Evolutionary conservation across 2,888 invertebrate genomes (phyloP).

Genomic region (Drosophila engyochracea): DNA sequence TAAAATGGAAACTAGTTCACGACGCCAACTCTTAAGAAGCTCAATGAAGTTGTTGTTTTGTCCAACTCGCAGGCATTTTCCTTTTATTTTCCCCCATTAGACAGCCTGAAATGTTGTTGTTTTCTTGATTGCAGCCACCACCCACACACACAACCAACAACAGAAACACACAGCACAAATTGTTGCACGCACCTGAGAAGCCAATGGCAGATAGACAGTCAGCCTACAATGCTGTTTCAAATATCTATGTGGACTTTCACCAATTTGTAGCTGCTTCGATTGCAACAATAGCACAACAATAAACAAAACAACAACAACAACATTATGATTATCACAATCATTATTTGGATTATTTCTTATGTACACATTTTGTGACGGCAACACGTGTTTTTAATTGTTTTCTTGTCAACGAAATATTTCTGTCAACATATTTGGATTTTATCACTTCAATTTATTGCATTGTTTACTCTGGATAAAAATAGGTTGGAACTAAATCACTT

Average conservation of each 20-base stretch:
- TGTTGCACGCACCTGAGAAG: slow-evolving; percentile 67
- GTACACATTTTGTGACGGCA: slow-evolving; percentile 12
- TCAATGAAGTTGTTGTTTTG: slow-evolving; percentile 62
- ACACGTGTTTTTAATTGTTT: slow-evolving; percentile 38
- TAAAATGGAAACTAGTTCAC: slow-evolving; percentile 77
- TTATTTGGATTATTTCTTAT: slow-evolving; percentile 34
- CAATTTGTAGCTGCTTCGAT: slow-evolving; percentile 66
- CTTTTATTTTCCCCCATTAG: slow-evolving; percentile 8
- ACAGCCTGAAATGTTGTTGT: neutral
- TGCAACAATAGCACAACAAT: slow-evolving; percentile 50
- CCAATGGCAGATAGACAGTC: slow-evolving; percentile 10
- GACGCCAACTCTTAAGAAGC: slow-evolving; percentile 49
- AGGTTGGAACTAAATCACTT: neutral
- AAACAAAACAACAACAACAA: slow-evolving; percentile 21
- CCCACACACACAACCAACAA: slow-evolving; percentile 19
- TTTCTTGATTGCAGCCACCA: slow-evolving; percentile 27
- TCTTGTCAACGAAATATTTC: slow-evolving; percentile 3
- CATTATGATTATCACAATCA: slow-evolving; percentile 21
- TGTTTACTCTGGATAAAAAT: neutral
- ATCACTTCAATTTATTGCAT: neutral
- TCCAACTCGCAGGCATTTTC: slow-evolving; percentile 11
- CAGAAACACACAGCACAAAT: slow-evolving; percentile 47
- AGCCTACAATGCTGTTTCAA: slow-evolving; percentile 30
- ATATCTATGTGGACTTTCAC: slow-evolving; percentile 67
- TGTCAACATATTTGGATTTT: neutral